Evolutionary conservation across 2,888 invertebrate species (phyloP), one percentile per base, ranked within the genome.

Genomic region (Melipona bicolor): DNA sequence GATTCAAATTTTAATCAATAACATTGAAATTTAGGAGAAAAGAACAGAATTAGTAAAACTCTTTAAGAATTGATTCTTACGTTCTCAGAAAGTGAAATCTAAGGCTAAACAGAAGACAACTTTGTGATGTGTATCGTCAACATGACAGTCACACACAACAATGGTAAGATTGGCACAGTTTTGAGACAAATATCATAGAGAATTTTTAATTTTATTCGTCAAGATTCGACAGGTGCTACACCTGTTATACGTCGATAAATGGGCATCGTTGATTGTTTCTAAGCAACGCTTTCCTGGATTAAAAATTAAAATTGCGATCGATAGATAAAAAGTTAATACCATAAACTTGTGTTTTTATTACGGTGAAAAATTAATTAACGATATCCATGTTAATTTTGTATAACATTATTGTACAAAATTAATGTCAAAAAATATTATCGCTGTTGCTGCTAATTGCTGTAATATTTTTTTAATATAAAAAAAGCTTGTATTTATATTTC

Each of bases 71-170:
- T 9, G 27, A n/a, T 4, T 9, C 32, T 56, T 13, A 56, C 1
- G 9, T 36, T 43, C 43, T 43, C 11, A 43, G 43, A 43, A 43
- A 43, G 43, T 43, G 43, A 43, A 43, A 43, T 9, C 11, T 43
- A 2, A 27, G 1, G 43, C 43, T 43, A 43, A 17, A 27, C 13
- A 24, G 76, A 19, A 54, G 67, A 79, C 59, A 68, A 69, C 5
- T n/a, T 13, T 71, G n/a, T 15, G 32, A 62, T 24, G 56, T 21
- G 54, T 11, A 15, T 27, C 21, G 50, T 32, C 50, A 76, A 71
- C 82, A 85, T 86, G 85, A 82, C 85, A 19, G 19, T 85, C 27
- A 64, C 68, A 13, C 68, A 56, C 49, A 79, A 79, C 24, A 59
- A 86, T 15, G 85, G 86, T 86, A 77, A 86, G 85, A 72, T 32